A percentile compares a stretch with the other conserved stretches of the same genome.
Evolutionary conservation across 2,113 vertebrate species (phyloP).

Genomic region (Todiramphus saurophagus): DNA sequence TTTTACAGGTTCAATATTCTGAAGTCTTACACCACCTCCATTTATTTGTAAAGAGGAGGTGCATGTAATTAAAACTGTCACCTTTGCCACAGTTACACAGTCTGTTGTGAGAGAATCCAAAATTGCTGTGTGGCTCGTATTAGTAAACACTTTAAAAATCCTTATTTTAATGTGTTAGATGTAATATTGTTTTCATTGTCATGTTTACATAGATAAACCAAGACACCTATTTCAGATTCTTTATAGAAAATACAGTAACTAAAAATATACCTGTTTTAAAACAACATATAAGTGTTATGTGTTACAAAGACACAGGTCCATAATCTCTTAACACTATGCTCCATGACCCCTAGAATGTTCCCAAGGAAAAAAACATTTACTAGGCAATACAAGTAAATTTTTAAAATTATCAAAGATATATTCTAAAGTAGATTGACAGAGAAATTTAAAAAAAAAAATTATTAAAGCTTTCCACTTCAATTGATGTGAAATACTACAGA

Average conservation of each 20-base stretch:
- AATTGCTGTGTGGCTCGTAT: not conserved
- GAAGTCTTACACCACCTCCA: not conserved
- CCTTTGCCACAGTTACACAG: not conserved
- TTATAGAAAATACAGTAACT: not conserved
- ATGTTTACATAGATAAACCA: not conserved
- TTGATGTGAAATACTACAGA: not conserved
- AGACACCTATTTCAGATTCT: not conserved
- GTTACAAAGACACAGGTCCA: not conserved
- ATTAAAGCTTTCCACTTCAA: not conserved
- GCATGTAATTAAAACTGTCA: not conserved
- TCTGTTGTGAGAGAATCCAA: not conserved
- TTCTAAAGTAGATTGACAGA: not conserved
- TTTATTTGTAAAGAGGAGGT: not conserved
- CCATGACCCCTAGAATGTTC: not conserved
- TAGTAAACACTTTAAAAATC: not conserved
- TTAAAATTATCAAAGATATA: not conserved
- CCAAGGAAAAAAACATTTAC: not conserved
- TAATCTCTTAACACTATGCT: not conserved
- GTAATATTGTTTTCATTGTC: not conserved
- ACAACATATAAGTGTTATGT: not conserved
- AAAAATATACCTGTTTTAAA: not conserved
- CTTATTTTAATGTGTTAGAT: not conserved
- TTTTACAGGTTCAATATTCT: not conserved
- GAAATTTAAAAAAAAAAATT: not conserved
- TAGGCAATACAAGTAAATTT: not conserved